Evolutionary conservation across 2,888 invertebrate species (phyloP), one percentile per base, ranked within the genome.

Genomic region (Eristalis tenax): DNA sequence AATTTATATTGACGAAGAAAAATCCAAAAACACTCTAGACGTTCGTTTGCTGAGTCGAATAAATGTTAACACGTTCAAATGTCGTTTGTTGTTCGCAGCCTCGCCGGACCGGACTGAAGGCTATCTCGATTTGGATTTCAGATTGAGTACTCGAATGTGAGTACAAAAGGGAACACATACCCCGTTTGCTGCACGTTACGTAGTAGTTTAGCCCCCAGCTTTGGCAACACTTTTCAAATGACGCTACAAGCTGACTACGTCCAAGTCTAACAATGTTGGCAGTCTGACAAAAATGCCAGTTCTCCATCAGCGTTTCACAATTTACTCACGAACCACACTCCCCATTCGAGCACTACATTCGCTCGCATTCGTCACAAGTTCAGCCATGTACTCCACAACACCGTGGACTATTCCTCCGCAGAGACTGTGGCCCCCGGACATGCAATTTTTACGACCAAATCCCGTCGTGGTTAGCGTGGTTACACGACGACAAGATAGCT

Each of bases 391-490:
- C 50, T 18, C 50, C n/a, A 5, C 50, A 18, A 6, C 15, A 50
- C 50, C 50, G n/a, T n/a, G 15, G 50, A 64, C n/a, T 18, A 4
- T 50, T 50, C 50, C 50, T 50, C n/a, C 50, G 50, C 50, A 11
- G 15, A 43, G 40, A 59, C 40, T 57, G 38, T 64, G 66, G 69
- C 87, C 75, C 69, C 35, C 71, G 83, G 83, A 63, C 75, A 83
- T 57, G 73, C 28, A 76, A 50, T 80, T 87, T 87, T 83, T 80
- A 87, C 68, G 79, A 80, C 71, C 75, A 22, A 65, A 83, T 76
- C 75, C 18, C n/a, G 10, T 18, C 50, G 18, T 18, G 50, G 50
- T 50, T 50, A 50, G 18, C 50, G 18, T 8, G 50, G 50, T 18
- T 50, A 50, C 50, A 50, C 5, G 50, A 50, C 50, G 18, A 18